Conservation (phyloP, 2,113 vertebrate genomes). For the Myanophis thanlyinensis region DNA sequence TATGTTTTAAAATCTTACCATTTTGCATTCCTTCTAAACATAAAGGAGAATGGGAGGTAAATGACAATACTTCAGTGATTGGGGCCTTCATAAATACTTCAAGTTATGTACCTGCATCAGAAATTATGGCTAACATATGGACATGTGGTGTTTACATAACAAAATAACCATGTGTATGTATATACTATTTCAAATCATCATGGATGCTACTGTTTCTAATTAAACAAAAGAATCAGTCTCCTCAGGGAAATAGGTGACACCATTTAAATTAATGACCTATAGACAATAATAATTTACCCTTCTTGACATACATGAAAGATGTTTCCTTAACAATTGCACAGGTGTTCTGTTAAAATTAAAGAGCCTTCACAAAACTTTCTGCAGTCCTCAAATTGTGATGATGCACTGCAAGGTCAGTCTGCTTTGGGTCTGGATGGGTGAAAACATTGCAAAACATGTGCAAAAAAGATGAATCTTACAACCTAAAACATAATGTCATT, state of each 20-base stretch:
- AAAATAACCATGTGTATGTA: neutral
- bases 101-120: neutral
- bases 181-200: neutral
- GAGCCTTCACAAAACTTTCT: neutral
- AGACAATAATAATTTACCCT: constrained; percentile 8
- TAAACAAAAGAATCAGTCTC: constrained; percentile 27
- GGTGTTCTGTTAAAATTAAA: constrained; percentile 24
- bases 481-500: neutral
- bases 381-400: neutral
- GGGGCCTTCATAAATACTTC: neutral
- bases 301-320: constrained; percentile 16
- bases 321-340: neutral
- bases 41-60: neutral
- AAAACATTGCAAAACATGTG: neutral
- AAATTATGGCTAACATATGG: neutral
- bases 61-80: neutral
- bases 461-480: neutral
- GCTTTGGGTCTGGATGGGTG: neutral
- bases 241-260: constrained; percentile 14
- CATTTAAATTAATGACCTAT: constrained; percentile 35
- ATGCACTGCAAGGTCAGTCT: neutral
- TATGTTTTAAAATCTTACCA: constrained; percentile 32
- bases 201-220: neutral
- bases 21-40: neutral
- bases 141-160: neutral